Evolutionary conservation across 2,797 vertebrate genomes (phyloP), one percentile per base, ranked within the genome.

Genomic region (Falco biarmicus): DNA sequence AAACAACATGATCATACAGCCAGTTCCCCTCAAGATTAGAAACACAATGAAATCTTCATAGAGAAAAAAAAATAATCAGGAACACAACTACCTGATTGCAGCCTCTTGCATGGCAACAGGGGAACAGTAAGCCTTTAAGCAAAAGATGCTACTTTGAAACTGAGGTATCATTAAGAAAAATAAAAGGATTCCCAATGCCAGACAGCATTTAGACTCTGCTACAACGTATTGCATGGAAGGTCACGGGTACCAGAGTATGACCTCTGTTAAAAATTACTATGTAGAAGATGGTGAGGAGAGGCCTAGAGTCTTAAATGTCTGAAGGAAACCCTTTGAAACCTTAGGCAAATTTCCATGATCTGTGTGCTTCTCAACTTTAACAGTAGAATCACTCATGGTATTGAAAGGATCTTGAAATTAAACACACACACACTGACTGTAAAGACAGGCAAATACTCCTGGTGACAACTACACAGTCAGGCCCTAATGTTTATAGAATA

Each of bases 131-230:
- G 41, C 65, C 79, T 84, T 92, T 64, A 93, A 81, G 82, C 29
- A 73, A 59, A 88, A 84, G 78, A 91, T 63, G 39, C 34, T 86
- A 50, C 61, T 91, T 93, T 84, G 76, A 93, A 96, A 91, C 53
- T 29, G 61, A 84, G 34, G 41, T 80, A 80, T 91, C 68, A 94
- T 93, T 94, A 50, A 65, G 81, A 87, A 90, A 66, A 61, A 56
- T 47, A 71, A 85, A 90, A 81, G 54, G 21, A 68, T 28, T 93
- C 41, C 48, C 29, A 45, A 56, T 39, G 61, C 20, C 61, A 81
- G 85, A 69, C 54, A 88, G 60, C 39, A 48, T 57, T 91, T 85
- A 92, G 25, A 73, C 17, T 77, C 24, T 29, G 22, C 29, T 69
- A 47, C 29, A 68, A 74, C 29, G 31, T 34, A 75, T 4, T 88